Percentiles rank a stretch among this genome's conserved stretches.
Evolutionary conservation across 1,140 invertebrate species (phyloP).

Genomic region (Rhopalosiphum maidis): DNA sequence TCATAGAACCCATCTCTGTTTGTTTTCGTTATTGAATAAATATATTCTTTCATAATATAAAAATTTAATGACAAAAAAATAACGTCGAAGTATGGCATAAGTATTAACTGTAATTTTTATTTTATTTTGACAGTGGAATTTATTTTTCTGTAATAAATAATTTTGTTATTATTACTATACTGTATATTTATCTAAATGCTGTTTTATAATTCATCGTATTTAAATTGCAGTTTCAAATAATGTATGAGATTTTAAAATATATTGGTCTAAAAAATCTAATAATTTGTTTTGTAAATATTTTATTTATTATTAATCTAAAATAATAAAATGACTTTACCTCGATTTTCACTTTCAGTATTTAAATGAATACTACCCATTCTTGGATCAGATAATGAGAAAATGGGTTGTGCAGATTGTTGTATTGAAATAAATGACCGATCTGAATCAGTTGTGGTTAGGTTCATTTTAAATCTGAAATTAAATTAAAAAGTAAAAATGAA

Average conservation of each 20-base stretch:
- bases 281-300: background rate
- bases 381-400: conserved; percentile 43
- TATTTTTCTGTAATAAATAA: background rate
- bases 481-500: background rate
- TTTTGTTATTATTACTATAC: background rate
- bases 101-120: background rate
- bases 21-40: background rate
- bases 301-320: background rate
- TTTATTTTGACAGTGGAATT: background rate
- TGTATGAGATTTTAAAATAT: background rate
- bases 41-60: background rate
- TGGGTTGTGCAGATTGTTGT: conserved; percentile 51
- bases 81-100: background rate
- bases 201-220: background rate
- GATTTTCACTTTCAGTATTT: conserved; percentile 30
- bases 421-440: conserved; percentile 49
- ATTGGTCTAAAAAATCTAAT: background rate
- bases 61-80: background rate
- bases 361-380: conserved; percentile 47
- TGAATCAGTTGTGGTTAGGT: conserved; percentile 44
- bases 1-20: background rate
- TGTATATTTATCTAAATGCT: background rate
- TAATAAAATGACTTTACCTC: background rate
- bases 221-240: background rate
- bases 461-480: conserved; percentile 41